These are phyloP conservation scores for Lethenteron camtschaticum DNA, from an alignment of 2,113 vertebrate species.

Conservation along the genomic window DNA sequence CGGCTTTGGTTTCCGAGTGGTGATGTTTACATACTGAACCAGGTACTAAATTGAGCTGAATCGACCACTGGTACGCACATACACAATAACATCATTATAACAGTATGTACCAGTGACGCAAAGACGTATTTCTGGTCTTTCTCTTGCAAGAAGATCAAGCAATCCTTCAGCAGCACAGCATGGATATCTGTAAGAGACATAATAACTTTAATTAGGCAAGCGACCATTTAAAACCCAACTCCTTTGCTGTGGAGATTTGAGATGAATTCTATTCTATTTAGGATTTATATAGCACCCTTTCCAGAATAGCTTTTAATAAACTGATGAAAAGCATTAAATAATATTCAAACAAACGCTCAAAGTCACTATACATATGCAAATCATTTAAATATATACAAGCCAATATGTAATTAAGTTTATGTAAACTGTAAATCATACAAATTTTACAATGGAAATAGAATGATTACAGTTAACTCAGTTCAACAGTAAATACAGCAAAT, in stretches of 20 bases:
- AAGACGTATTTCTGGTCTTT: slow-evolving; percentile 81
- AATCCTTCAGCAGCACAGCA: slow-evolving; percentile 62
- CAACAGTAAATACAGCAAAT: no score
- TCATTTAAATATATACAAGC: no score
- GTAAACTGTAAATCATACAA: no score
- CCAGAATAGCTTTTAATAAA: not conserved
- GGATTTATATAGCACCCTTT: not conserved
- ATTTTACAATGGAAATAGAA: no score
- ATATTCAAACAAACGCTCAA: not conserved
- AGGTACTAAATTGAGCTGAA: not conserved
- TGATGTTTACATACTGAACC: not conserved
- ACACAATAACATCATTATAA: not conserved
- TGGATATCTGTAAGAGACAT: slow-evolving; percentile 37
- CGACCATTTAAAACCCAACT: not conserved
- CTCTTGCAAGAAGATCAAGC: slow-evolving; percentile 66
- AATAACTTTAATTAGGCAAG: not conserved
- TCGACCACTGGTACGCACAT: no score
- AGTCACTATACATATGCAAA: no score
- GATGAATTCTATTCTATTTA: not conserved
- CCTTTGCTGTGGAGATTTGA: not conserved
- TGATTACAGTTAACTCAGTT: no score
- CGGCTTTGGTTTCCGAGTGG: not conserved
- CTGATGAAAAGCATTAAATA: not conserved
- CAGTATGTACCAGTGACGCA: slow-evolving; percentile 51
- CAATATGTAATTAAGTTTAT: no score